Evolutionary conservation across 2,113 vertebrate genomes (phyloP).

Genomic region (Dinomys branickii): DNA sequence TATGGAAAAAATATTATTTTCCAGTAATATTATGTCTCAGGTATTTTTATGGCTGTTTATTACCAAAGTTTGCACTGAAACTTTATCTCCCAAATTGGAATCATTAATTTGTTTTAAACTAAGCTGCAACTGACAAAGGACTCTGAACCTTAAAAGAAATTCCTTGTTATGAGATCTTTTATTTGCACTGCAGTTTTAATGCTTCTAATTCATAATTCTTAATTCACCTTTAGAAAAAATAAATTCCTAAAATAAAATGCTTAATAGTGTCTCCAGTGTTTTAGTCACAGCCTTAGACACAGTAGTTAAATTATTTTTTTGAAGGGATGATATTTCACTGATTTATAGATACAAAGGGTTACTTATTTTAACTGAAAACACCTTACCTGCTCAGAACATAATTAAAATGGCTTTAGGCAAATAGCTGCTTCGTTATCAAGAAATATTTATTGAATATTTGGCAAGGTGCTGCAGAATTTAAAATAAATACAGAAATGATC

Average conservation of each 20-base stretch:
- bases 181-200: slow-evolving; percentile 30
- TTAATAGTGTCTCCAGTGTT: neutral
- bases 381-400: neutral
- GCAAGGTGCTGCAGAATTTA: neutral
- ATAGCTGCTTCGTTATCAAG: neutral
- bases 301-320: slow-evolving; percentile 14
- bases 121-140: slow-evolving; percentile 6
- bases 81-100: neutral
- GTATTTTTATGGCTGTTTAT: slow-evolving; percentile 58
- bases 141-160: neutral
- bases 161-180: neutral
- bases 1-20: slow-evolving; percentile 35
- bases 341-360: neutral
- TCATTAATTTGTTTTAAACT: slow-evolving; percentile 20
- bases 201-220: slow-evolving; percentile 23
- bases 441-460: neutral
- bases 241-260: slow-evolving; percentile 33
- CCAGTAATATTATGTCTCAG: slow-evolving; percentile 29
- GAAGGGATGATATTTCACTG: neutral
- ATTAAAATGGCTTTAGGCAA: slow-evolving; percentile 31
- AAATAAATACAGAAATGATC: neutral
- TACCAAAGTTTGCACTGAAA: slow-evolving; percentile 47
- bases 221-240: slow-evolving; percentile 53
- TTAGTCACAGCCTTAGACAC: neutral
- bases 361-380: slow-evolving; percentile 40